Evolutionary conservation across 2,113 vertebrate genomes (phyloP).

Genomic region (Dinomys branickii): DNA sequence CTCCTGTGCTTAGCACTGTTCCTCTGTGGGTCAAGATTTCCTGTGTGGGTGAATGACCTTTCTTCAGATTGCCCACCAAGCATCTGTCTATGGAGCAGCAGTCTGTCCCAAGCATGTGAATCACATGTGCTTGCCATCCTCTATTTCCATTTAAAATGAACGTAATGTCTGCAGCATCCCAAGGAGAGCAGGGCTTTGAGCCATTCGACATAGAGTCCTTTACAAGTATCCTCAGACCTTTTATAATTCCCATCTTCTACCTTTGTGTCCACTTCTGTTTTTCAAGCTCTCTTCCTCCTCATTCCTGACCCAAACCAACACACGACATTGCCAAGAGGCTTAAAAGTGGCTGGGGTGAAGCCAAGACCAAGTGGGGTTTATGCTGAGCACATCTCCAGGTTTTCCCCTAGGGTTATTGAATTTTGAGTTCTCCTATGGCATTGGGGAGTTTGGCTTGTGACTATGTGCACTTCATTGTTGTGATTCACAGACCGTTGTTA

Average conservation of each 20-base stretch:
- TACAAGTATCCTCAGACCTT: neutral
- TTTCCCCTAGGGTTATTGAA: neutral
- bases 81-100: neutral
- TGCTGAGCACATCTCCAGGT: neutral
- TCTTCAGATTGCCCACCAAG: neutral
- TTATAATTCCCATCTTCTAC: neutral
- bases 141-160: conserved; percentile 1
- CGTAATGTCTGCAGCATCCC: neutral
- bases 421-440: neutral
- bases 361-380: neutral
- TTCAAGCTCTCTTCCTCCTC: neutral
- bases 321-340: neutral
- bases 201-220: neutral
- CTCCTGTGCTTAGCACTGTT: neutral
- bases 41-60: neutral
- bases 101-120: neutral
- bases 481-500: conserved; percentile 33
- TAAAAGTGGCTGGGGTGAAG: neutral
- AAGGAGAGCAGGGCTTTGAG: neutral
- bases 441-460: conserved; percentile 25
- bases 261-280: neutral
- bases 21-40: neutral
- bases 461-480: neutral
- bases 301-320: neutral
- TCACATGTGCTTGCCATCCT: neutral